Evolutionary conservation across 2,113 vertebrate species (phyloP), one percentile per base, ranked within the genome.

Genomic region (Pavo muticus): DNA sequence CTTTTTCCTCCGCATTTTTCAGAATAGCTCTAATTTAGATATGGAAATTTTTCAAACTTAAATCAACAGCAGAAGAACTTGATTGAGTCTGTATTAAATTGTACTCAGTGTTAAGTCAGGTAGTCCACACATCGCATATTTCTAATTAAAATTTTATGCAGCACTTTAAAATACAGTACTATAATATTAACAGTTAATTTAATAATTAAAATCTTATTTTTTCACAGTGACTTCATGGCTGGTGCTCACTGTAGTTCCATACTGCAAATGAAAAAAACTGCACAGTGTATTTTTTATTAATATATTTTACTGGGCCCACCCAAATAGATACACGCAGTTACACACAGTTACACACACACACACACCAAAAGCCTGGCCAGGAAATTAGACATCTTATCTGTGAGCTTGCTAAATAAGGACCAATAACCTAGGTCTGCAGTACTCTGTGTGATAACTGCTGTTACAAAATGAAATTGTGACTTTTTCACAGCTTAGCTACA

Each of bases 321-420:
- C 90, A 93, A 83, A 84, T 63, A 79, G 74, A 67, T 37, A 92
- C 57, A 80, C 83, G 78, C 45, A 88, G 77, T 80, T 64, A 75
- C 65, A 90, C 35, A 54, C 37, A 94, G 56, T 32, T 90, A 56
- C 45, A 81, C n/a, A 73, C 42, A 87, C 52, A 76, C 47, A 95
- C 50, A 94, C 17, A 95, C 35, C 39, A 91, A 94, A 95, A 91
- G 63, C 88, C 87, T 89, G 94, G 97, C 94, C 98, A 98, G 98
- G 98, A 98, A 98, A 98, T 98, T 97, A 98, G 97, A 98, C 95
- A 97, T 97, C 98, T 98, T 98, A 98, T 98, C 98, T 97, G 90
- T 79, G n/a, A 86, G 94, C 93, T 90, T 85, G 91, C 96, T 97
- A 98, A 98, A 98, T 98, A 97, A 97, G 97, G 97, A 97, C 97